Conservation (phyloP, 2,888 invertebrate species). For the Dryobota labecula region DNA sequence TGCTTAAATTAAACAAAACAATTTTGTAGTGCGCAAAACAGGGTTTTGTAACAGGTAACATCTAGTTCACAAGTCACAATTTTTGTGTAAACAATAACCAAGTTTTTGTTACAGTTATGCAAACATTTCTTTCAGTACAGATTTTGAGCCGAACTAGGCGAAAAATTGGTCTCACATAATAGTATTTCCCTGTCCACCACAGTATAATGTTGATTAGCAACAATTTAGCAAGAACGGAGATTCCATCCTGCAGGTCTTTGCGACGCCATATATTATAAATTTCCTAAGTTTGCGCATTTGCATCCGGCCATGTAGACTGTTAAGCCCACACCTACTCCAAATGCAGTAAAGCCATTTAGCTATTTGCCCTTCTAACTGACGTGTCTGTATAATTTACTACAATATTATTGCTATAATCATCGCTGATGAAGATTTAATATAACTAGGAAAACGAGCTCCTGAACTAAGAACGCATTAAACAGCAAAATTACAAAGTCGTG, state of each 20-base stretch:
- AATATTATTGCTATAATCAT: constrained; percentile 4
- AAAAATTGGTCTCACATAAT: neutral
- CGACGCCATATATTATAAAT: constrained; percentile 46
- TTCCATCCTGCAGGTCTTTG: neutral
- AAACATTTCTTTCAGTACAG: too few species aligned
- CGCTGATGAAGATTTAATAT: neutral
- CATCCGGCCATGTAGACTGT: neutral
- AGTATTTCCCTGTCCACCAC: too few species aligned
- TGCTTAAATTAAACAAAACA: too few species aligned
- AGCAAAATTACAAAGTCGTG: constrained; percentile 48
- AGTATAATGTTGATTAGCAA: neutral
- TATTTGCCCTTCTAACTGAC: neutral
- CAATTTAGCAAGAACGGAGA: neutral
- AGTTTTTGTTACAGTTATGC: too few species aligned
- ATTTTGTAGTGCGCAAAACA: too few species aligned
- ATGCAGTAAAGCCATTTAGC: constrained; percentile 16
- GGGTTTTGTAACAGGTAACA: too few species aligned
- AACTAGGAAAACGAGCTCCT: constrained; percentile 13
- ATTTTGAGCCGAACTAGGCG: neutral
- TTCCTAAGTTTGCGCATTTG: constrained; percentile 6
- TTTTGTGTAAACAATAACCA: too few species aligned
- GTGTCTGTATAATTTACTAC: neutral
- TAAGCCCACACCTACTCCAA: constrained; percentile 16
- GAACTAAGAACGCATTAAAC: constrained; percentile 27
- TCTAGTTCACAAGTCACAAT: too few species aligned